A percentile compares a stretch with the other conserved stretches of the same genome.
phyloP scores from a whole-genome alignment of 2,888 invertebrate species.

The Elmis aenea region DNA sequence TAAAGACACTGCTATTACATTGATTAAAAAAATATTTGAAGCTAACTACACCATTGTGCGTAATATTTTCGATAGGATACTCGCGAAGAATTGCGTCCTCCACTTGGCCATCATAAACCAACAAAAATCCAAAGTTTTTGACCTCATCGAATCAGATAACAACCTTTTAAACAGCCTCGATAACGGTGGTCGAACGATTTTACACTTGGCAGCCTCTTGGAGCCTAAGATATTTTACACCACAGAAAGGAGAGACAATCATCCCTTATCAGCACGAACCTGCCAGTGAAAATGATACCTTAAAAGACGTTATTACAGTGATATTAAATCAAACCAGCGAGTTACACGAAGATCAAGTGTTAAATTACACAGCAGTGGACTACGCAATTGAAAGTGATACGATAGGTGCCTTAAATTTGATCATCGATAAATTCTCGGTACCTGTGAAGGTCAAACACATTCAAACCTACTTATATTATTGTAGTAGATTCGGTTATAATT shows the following conservation, averaged over 20 bases:
- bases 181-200: background rate
- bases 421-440: no score
- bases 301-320: no score
- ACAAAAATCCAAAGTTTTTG: background rate
- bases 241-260: no score
- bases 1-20: background rate
- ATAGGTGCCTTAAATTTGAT: no score
- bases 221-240: no score
- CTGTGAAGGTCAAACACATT: no score
- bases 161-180: background rate
- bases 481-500: no score
- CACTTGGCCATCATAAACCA: slow-evolving; percentile 11
- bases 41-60: slow-evolving; percentile 5
- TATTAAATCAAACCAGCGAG: no score
- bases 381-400: slow-evolving; percentile 2
- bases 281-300: no score
- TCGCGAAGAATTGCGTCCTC: slow-evolving; percentile 6
- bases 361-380: slow-evolving; percentile 2
- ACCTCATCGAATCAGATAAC: background rate
- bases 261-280: no score
- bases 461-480: no score
- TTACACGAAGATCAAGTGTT: background rate
- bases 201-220: slow-evolving; percentile 5
- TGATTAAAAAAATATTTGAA: slow-evolving; percentile 6
- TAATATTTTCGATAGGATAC: slow-evolving; percentile 10